Base-by-base conservation (phyloP, 2,888 invertebrate genomes). In the Prenolepis imparis region DNA sequence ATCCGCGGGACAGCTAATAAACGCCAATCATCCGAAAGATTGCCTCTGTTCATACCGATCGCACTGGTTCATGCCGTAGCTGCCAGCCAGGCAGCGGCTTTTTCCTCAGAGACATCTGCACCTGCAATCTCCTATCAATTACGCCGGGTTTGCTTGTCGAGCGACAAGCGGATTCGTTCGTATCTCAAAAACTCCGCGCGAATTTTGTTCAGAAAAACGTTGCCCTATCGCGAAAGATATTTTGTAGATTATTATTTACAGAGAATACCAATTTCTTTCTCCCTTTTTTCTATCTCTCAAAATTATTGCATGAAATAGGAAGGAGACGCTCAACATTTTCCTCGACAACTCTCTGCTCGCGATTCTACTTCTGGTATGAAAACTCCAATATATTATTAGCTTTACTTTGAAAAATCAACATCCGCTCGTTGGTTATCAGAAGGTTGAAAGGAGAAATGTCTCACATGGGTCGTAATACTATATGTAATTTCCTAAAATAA, bases 1-100 rank as follows among this genome's bases (percentile, higher is more conserved):
- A 74, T 74, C 82, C 82, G 72, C 75, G 48, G 63, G 44, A 61
- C 82, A 41, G 82, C 84, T 84, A 82, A 84, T 84, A 82, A 82
- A 84, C 77, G 84, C 75, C 84, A 82, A 84, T 84, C 84, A 84
- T 82, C 82, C 82, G 84, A 82, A 82, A 84, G 82, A 84, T 84
- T 82, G 84, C 68, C 75, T 70, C 52, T 64, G 75, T 75, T 73
- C 59, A 41, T 63, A 52, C 77, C 44, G 64, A 78, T 77, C 63
- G 55, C 36, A 52, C 44, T 59, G 48, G 48, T 70, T 48, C 52
- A 24, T n/a, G 39, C 18, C 66, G n/a, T 12, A 67, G 66, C 52
- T 52, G 36, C 48, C 48, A 52, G 52, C 8, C 39, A 57, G 18
- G 24, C 24, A 28, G 9, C 39, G 3, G 32, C 67, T 48, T 72